Evolutionary conservation across 2,113 vertebrate species (phyloP).

Genomic region (Oxygymnocypris stewartii): DNA sequence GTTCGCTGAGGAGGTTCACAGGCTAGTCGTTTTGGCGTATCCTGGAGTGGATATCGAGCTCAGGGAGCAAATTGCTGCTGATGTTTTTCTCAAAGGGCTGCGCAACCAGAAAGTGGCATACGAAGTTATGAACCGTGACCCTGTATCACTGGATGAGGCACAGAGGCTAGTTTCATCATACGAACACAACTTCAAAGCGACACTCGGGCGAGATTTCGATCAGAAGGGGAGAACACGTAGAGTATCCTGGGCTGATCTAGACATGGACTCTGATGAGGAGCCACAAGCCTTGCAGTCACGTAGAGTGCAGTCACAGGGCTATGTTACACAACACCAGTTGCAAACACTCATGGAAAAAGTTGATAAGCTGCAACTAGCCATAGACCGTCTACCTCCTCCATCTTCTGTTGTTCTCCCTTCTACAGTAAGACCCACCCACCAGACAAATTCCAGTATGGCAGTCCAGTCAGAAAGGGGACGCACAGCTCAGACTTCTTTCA

Average conservation of each 20-base stretch:
- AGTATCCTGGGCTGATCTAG: not conserved
- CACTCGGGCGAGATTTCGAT: not conserved
- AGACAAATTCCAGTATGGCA: not conserved
- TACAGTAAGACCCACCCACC: not conserved
- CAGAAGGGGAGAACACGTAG: not conserved
- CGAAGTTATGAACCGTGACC: conserved; percentile 33
- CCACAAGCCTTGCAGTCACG: not conserved
- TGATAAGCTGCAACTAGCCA: not conserved
- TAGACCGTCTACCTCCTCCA: not conserved
- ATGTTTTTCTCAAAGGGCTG: not conserved
- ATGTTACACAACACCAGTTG: not conserved
- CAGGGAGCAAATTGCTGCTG: conserved; percentile 11
- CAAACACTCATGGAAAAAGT: not conserved
- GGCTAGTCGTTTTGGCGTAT: not conserved
- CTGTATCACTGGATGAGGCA: not conserved
- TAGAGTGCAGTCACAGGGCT: not conserved
- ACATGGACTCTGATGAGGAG: not conserved
- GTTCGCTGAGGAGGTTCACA: not conserved
- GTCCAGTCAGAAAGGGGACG: not conserved
- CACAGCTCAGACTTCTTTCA: not conserved
- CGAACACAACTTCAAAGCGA: conserved; percentile 23
- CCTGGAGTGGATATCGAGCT: conserved; percentile 10
- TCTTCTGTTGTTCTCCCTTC: not conserved
- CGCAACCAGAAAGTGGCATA: conserved; percentile 12
- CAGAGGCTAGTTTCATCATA: conserved; percentile 1